A percentile compares a stretch with the other conserved stretches of the same genome.
Evolutionary conservation across 2,888 invertebrate species (phyloP).

Genomic region (Rhagonycha lutea): DNA sequence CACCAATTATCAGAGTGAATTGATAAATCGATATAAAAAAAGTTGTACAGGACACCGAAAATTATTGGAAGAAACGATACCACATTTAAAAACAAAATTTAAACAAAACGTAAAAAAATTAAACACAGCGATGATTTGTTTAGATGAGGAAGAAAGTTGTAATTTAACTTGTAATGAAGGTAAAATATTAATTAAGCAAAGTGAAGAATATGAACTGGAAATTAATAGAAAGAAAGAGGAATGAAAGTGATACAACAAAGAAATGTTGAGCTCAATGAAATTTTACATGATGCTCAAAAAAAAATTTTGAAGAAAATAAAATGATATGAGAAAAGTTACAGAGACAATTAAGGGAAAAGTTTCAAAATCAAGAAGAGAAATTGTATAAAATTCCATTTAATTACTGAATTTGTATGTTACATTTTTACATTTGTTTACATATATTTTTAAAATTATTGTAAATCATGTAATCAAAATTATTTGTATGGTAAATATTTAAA

Average conservation of each 20-base stretch:
- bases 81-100: not conserved
- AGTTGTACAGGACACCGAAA: not conserved
- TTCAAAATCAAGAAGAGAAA: not conserved
- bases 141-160: conserved; percentile 12
- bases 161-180: not conserved
- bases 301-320: not conserved
- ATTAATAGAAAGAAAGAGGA: not conserved
- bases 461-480: too few relatives aligned
- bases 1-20: not conserved
- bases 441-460: too few relatives aligned
- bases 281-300: not conserved
- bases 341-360: not conserved
- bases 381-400: too few relatives aligned
- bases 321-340: not conserved
- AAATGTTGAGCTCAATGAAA: not conserved
- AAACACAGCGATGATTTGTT: not conserved
- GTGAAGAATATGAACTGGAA: not conserved
- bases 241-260: not conserved
- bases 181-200: not conserved
- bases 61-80: not conserved
- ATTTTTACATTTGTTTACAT: too few relatives aligned
- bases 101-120: not conserved
- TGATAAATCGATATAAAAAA: conserved; percentile 7
- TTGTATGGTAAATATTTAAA: too few relatives aligned
- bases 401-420: too few relatives aligned